phyloP scores from a whole-genome alignment of 2,888 invertebrate genomes.

The Andrena camellia region DNA sequence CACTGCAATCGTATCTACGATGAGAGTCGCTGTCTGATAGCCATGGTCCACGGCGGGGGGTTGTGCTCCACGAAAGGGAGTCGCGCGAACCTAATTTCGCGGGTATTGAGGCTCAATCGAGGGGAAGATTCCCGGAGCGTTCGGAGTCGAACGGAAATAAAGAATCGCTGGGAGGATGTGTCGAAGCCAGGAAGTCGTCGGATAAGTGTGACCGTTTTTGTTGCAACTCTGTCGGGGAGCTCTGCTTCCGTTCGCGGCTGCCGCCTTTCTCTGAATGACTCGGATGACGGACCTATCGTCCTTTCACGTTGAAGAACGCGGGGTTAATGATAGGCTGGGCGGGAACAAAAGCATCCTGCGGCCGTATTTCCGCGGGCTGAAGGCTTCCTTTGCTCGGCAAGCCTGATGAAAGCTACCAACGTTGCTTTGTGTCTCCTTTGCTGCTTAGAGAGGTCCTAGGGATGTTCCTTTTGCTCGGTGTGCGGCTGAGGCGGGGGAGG shows the following conservation, averaged over 20 bases:
- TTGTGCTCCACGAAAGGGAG: conserved; percentile 21
- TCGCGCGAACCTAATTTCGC: conserved; percentile 70
- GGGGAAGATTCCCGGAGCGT: conserved; percentile 64
- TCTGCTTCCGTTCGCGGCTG: not conserved
- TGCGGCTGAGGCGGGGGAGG: conserved; percentile 8
- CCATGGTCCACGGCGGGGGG: not conserved
- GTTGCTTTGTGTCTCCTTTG: conserved; percentile 12
- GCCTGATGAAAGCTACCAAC: conserved; percentile 13
- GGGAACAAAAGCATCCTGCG: conserved; percentile 26
- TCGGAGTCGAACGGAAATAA: conserved; percentile 51
- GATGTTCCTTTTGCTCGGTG: conserved; percentile 19
- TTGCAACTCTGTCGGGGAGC: not conserved
- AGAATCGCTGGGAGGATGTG: conserved; percentile 38
- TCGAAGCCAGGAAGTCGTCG: conserved; percentile 31
- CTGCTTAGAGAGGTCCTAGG: conserved; percentile 7
- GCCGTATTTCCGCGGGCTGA: conserved; percentile 25
- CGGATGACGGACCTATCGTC: conserved; percentile 2
- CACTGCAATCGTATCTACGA: not conserved
- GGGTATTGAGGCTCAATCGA: conserved; percentile 72
- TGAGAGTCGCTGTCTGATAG: conserved; percentile 7
- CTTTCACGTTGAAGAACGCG: not conserved
- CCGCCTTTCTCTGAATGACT: not conserved
- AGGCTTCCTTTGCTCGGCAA: conserved; percentile 15
- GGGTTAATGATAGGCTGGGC: conserved; percentile 38
- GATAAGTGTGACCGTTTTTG: conserved; percentile 35